Evolutionary conservation across 30 jellyfish, hydroid and myxozoan genomes (phyloP).

Genomic region (Rhopilema esculentum): DNA sequence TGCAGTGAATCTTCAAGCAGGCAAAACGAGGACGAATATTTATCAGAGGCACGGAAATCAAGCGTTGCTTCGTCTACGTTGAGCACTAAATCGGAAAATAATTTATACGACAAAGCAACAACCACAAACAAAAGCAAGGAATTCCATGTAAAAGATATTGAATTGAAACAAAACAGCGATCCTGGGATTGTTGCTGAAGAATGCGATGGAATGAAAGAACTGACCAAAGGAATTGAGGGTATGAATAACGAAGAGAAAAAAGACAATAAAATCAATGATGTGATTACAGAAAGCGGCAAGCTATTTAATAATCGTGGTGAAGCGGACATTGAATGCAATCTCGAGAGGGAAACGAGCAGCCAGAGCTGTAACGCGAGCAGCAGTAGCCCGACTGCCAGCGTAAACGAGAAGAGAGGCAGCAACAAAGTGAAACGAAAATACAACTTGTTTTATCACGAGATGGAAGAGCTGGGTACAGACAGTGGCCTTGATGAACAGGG

Average conservation of each 20-base stretch:
- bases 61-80: conserved; percentile 16
- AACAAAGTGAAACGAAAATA: conserved; percentile 40
- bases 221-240: conserved; percentile 65
- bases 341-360: conserved; percentile 38
- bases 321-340: conserved; percentile 2
- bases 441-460: conserved; percentile 53
- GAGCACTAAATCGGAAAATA: conserved; percentile 4
- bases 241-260: conserved; percentile 37
- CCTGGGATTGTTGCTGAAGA: conserved; percentile 47
- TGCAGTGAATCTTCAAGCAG: conserved; percentile 30
- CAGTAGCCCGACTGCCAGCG: not conserved
- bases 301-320: conserved; percentile 6
- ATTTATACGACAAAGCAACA: not conserved
- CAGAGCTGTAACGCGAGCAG: not conserved
- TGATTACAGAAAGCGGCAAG: not conserved
- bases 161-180: conserved; percentile 18
- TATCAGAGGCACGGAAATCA: not conserved
- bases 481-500: conserved; percentile 38
- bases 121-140: conserved; percentile 38
- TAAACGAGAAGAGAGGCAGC: conserved; percentile 2
- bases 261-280: not conserved
- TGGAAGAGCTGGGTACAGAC: conserved; percentile 29
- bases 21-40: not conserved
- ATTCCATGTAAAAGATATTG: conserved; percentile 3
- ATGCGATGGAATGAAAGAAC: conserved; percentile 48